Evolutionary conservation across 2,797 vertebrate genomes (phyloP).

Genomic region (Calcarius lapponicus): DNA sequence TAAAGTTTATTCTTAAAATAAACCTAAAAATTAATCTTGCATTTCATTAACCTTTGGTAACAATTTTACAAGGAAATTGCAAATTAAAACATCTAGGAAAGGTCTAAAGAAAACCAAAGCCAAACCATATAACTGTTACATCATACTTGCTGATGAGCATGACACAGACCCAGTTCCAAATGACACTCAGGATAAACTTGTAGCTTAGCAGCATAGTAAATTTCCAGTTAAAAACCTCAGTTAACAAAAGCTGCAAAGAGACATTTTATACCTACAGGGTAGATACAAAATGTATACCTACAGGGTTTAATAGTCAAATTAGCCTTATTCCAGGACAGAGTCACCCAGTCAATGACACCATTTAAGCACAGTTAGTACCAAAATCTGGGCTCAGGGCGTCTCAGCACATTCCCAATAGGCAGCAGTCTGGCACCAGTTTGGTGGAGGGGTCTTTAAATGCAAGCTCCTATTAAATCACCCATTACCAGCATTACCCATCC

Average conservation of each 20-base stretch:
- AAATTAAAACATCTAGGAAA: not conserved
- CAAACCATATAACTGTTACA: not conserved
- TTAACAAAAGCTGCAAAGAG: not conserved
- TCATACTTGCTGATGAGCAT: not conserved
- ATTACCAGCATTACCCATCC: not conserved
- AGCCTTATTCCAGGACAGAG: not conserved
- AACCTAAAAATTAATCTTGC: not conserved
- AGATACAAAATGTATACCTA: not conserved
- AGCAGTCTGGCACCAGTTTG: not conserved
- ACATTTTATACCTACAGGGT: not conserved
- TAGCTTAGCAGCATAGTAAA: not conserved
- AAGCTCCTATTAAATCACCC: not conserved
- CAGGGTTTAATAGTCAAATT: not conserved
- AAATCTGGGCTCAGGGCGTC: not conserved
- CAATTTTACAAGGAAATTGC: not conserved
- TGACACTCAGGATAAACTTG: not conserved
- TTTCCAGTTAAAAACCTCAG: not conserved
- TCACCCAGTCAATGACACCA: not conserved
- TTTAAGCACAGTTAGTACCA: not conserved
- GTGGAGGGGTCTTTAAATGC: not conserved
- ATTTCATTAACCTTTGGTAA: not conserved
- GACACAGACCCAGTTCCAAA: not conserved
- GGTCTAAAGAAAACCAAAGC: not conserved
- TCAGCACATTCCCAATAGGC: not conserved
- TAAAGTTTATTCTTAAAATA: not conserved